Percentiles rank a stretch among this genome's conserved stretches.
Evolutionary conservation across 2,797 vertebrate genomes (phyloP).

Genomic region (Liparis tanakae): DNA sequence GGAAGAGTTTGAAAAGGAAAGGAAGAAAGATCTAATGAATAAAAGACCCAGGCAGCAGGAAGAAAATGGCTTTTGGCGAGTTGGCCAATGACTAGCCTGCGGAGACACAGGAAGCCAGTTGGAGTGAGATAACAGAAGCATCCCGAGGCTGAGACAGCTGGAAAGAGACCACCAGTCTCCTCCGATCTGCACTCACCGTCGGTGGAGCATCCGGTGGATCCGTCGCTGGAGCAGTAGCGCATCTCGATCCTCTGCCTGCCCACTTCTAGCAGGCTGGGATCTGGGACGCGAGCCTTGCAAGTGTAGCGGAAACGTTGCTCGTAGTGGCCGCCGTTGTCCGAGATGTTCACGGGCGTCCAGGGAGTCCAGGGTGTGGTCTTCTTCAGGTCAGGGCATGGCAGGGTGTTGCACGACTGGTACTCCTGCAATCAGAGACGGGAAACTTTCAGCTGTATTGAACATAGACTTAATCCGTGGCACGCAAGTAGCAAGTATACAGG

Average conservation of each 20-base stretch:
- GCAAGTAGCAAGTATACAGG: slow-evolving; percentile 15
- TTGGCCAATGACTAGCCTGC: slow-evolving; percentile 52
- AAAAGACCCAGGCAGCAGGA: slow-evolving; percentile 26
- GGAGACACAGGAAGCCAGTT: slow-evolving; percentile 48
- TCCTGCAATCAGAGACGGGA: slow-evolving; percentile 80
- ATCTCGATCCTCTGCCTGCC: slow-evolving; percentile 96
- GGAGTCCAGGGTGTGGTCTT: slow-evolving; percentile 98
- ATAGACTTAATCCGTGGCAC: neutral
- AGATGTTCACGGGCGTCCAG: slow-evolving; percentile 97
- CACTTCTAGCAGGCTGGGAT: slow-evolving; percentile 91
- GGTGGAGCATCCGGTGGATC: slow-evolving; percentile 93
- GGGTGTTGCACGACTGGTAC: slow-evolving; percentile 94
- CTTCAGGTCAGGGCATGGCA: slow-evolving; percentile 93
- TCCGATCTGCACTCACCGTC: slow-evolving; percentile 86
- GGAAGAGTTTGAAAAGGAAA: slow-evolving; percentile 30
- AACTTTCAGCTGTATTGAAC: slow-evolving; percentile 1
- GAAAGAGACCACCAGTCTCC: slow-evolving; percentile 51
- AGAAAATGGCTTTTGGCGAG: slow-evolving; percentile 27
- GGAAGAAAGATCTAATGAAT: slow-evolving; percentile 30
- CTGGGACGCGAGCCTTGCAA: slow-evolving; percentile 93
- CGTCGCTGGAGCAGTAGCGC: slow-evolving; percentile 97
- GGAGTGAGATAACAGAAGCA: slow-evolving; percentile 45
- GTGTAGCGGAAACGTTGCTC: slow-evolving; percentile 98
- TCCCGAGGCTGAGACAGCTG: slow-evolving; percentile 42
- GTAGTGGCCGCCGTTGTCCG: slow-evolving; percentile 95